phyloP scores from a whole-genome alignment of 2,113 vertebrate species.

The Spea multiplicata region DNA sequence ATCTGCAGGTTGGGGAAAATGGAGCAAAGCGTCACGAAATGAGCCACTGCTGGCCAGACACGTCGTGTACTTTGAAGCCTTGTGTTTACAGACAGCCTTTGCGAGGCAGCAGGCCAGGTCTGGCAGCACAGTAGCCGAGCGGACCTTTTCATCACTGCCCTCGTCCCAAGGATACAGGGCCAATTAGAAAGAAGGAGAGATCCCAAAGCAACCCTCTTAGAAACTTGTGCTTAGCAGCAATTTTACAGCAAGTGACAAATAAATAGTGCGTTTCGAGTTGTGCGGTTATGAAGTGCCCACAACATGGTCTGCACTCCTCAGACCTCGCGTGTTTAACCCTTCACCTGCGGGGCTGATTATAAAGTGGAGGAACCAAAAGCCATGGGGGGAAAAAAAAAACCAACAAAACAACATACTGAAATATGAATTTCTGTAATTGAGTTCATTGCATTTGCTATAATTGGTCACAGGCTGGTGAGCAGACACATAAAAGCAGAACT shows the following conservation, averaged over 20 bases:
- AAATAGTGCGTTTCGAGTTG: background rate
- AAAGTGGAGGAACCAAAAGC: background rate
- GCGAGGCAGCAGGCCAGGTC: constrained; percentile 2
- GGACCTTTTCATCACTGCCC: constrained; percentile 33
- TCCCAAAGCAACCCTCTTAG: constrained; percentile 13
- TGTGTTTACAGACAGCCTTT: constrained; percentile 24
- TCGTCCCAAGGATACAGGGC: constrained; percentile 16
- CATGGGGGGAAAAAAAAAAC: background rate
- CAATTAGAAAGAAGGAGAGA: constrained; percentile 28
- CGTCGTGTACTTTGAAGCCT: constrained; percentile 13
- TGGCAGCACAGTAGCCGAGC: constrained; percentile 2
- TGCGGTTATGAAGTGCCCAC: constrained; percentile 6
- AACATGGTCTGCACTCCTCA: background rate
- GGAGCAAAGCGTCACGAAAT: constrained; percentile 27
- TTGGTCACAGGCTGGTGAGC: background rate
- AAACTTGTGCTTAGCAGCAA: constrained; percentile 5
- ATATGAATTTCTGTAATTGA: background rate
- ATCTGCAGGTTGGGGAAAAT: constrained; percentile 22
- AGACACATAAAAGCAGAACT: background rate
- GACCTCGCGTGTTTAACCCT: background rate
- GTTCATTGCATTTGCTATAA: background rate
- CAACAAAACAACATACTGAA: background rate
- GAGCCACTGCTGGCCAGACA: constrained; percentile 7
- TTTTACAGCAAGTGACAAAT: constrained; percentile 20
- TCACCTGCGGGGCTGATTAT: background rate